A percentile compares a stretch with the other conserved stretches of the same genome.
Conservation (phyloP, 2,113 vertebrate species). For the Poecilia latipinna region DNA sequence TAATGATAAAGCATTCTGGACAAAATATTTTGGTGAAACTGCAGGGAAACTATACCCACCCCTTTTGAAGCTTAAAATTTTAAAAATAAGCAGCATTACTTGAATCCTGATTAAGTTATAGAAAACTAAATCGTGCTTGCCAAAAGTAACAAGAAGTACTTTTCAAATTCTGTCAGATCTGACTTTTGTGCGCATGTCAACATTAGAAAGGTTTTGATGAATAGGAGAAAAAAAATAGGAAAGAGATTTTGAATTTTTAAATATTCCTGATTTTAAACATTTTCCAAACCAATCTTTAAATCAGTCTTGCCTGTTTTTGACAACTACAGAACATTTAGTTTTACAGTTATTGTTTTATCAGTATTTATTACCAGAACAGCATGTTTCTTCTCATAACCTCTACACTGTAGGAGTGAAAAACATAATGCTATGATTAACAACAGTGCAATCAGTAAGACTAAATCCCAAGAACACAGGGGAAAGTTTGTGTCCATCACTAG, state of each 20-base stretch:
- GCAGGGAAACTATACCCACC: not conserved
- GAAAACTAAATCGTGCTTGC: no score
- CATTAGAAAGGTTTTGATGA: no score
- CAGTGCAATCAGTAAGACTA: not conserved
- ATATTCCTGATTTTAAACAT: not conserved
- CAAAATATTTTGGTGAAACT: not conserved
- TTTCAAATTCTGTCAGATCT: not conserved
- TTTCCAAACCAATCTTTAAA: not conserved
- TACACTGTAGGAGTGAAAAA: not conserved
- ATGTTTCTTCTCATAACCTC: not conserved
- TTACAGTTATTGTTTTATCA: not conserved
- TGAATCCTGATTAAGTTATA: not conserved
- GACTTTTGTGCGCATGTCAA: not conserved
- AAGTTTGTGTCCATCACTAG: not conserved
- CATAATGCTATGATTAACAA: not conserved
- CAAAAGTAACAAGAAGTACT: not conserved
- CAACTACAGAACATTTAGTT: not conserved
- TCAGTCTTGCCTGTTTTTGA: not conserved
- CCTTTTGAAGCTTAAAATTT: not conserved
- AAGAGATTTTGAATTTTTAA: not conserved
- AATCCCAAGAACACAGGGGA: accelerated
- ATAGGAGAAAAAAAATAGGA: not conserved
- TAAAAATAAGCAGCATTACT: not conserved
- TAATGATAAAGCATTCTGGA: constrained; percentile 33
- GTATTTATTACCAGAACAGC: not conserved